phyloP scores from a whole-genome alignment of 2,797 vertebrate species.

The Phataginus tricuspis region DNA sequence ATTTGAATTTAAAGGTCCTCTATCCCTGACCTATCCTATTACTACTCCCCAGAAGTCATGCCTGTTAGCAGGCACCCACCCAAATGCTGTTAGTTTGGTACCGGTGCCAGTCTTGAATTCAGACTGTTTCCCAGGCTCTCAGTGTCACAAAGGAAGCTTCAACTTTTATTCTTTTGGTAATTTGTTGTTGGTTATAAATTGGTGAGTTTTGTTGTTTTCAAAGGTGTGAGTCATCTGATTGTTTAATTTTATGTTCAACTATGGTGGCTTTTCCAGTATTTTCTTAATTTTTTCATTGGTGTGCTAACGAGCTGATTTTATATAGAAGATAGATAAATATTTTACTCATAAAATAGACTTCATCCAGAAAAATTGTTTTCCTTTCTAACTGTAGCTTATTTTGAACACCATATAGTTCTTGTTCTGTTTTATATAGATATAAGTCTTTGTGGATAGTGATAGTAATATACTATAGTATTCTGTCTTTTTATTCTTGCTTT shows the following conservation, averaged over 20 bases:
- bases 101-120: background rate
- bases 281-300: background rate
- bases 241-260: background rate
- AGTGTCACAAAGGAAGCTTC: background rate
- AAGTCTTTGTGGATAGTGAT: background rate
- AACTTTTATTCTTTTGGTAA: background rate
- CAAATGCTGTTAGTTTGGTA: background rate
- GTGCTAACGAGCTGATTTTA: background rate
- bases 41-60: background rate
- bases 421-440: background rate
- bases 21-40: background rate
- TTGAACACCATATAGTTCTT: background rate
- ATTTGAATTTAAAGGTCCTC: background rate
- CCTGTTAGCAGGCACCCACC: background rate
- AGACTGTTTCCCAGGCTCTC: background rate
- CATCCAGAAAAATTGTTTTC: background rate
- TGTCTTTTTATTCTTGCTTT: background rate
- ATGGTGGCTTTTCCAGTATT: background rate
- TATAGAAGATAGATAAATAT: background rate
- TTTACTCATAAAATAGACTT: conserved; percentile 19
- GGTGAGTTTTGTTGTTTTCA: background rate
- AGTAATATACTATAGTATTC: background rate
- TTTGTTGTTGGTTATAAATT: background rate
- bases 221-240: background rate
- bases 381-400: conserved; percentile 15